Evolutionary conservation across 2,797 vertebrate species (phyloP).

Genomic region (Anguilla marmorata): DNA sequence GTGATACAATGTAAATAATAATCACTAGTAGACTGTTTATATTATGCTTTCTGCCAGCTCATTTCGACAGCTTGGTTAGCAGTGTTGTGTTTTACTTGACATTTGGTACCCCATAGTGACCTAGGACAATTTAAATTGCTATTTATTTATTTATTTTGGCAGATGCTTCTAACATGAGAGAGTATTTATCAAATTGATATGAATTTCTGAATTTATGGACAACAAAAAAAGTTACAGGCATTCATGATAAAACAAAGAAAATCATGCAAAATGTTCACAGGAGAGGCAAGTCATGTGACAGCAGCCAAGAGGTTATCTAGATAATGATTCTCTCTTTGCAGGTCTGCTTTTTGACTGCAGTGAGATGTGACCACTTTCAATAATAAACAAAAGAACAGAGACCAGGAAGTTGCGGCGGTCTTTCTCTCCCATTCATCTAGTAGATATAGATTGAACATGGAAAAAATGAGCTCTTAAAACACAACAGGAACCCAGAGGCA

Average conservation of each 20-base stretch:
- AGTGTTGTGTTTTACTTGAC: too few relatives aligned
- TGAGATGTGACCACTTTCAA: constrained; percentile 13
- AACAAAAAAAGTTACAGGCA: neutral
- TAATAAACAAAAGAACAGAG: constrained; percentile 39
- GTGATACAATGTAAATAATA: too few relatives aligned
- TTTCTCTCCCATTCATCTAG: constrained; percentile 47
- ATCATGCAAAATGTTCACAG: neutral
- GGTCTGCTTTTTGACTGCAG: neutral
- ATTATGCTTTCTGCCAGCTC: too few relatives aligned
- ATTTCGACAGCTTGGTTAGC: too few relatives aligned
- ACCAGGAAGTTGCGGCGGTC: neutral
- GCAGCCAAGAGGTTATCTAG: neutral
- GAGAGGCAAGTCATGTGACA: neutral
- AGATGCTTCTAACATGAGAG: neutral
- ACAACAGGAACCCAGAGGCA: constrained; percentile 56
- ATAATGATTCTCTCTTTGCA: neutral
- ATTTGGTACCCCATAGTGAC: neutral
- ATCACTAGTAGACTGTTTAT: too few relatives aligned
- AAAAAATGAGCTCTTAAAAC: constrained; percentile 32
- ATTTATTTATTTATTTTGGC: neutral
- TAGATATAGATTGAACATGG: constrained; percentile 50
- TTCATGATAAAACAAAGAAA: neutral
- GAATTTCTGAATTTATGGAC: neutral
- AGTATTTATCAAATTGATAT: neutral
- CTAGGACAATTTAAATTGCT: neutral